Base-by-base conservation (phyloP, 2,113 vertebrate genomes). In the Syrmaticus mikado region DNA sequence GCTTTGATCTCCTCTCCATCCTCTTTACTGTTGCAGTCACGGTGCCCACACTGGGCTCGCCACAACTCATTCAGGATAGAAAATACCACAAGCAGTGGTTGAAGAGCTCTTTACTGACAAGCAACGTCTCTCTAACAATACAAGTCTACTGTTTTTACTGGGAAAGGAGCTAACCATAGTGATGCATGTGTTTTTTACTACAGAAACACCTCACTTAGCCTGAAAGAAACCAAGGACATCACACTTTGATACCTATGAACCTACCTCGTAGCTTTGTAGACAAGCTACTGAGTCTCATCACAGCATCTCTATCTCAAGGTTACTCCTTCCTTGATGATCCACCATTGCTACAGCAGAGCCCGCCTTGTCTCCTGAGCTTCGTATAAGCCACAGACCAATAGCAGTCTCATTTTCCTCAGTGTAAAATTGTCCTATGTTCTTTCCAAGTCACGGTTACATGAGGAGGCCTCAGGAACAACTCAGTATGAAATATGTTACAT, bases 251-350 rank as follows among this genome's bases (percentile, higher is more conserved):
- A 16, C 21, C n/a, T 40, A 2, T 16, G 32, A 32, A 50, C 16
- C 48, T 70, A 32, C 0, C 25, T 72, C 6, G 4, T 3, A 46
- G 17, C 25, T 72, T 72, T 4, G 2, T 4, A 72, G 43, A 32
- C 5, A 22, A 53, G n/a, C 36, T 58, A 19, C 22, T 43, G 40
- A 57, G 34, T 57, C 1, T 15, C 6, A 8, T 30, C 40, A 68
- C 58, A 85, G 19, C 30, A 22, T 28, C 7, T 66, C 71, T n/a
- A 5, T 28, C 46, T 70, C 21, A 50, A 55, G 21, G 13, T 13
- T 15, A 28, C 40, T 80, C 10, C 53, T 40, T 43, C 61, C 70
- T 53, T 85, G 48, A n/a, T 0, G 0, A 41, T 20, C 65, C 34
- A n/a, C 65, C 27, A 18, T 20, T 1, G 1, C 24, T 58, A 8